Evolutionary conservation across 2,888 invertebrate species (phyloP).

Genomic region (Cremastinae sp.): DNA sequence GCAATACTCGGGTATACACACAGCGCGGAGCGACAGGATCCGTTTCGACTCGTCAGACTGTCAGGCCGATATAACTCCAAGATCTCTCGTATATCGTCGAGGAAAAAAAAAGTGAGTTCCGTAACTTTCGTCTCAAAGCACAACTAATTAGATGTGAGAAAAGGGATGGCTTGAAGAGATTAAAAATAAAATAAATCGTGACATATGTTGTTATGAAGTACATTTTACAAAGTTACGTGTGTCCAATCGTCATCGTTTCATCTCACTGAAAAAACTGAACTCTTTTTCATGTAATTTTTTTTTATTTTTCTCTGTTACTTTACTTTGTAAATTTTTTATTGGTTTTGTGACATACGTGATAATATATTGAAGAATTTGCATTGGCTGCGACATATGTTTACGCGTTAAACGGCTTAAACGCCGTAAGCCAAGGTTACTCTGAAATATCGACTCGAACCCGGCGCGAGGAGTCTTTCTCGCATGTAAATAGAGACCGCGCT

Average conservation of each 20-base stretch:
- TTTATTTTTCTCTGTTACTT: too few species aligned
- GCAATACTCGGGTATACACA: constrained; percentile 1
- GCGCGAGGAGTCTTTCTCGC: constrained; percentile 50
- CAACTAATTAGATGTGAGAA: constrained; percentile 50
- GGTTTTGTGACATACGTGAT: too few species aligned
- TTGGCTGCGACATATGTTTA: too few species aligned
- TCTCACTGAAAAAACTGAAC: too few species aligned
- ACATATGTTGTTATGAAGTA: background rate
- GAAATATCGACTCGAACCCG: constrained; percentile 56
- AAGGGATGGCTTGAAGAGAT: constrained; percentile 9
- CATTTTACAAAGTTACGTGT: too few species aligned
- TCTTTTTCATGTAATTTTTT: too few species aligned
- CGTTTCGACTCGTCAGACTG: constrained; percentile 19
- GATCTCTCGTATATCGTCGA: constrained; percentile 34
- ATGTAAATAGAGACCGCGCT: constrained; percentile 59
- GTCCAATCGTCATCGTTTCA: too few species aligned
- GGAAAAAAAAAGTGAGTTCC: background rate
- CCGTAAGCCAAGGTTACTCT: too few species aligned
- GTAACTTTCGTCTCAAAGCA: constrained; percentile 17
- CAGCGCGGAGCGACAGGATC: constrained; percentile 4
- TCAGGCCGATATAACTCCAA: constrained; percentile 11
- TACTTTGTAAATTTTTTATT: too few species aligned
- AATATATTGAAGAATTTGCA: too few species aligned
- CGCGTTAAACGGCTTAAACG: too few species aligned
- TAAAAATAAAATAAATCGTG: background rate